Evolutionary conservation across 2,797 vertebrate species (phyloP), one percentile per base, ranked within the genome.

Genomic region (Otolemur crassicaudatus): DNA sequence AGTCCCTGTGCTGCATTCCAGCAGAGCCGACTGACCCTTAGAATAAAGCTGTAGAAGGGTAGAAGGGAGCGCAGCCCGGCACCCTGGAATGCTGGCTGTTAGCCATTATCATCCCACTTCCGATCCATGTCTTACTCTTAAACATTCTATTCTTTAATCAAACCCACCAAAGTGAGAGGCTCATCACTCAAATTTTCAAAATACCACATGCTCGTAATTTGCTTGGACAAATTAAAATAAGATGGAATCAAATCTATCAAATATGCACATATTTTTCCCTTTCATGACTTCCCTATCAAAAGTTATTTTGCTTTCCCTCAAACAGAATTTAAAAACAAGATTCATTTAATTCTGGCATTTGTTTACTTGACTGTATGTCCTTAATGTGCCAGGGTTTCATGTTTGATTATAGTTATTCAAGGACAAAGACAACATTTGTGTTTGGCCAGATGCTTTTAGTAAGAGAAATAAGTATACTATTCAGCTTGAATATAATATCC

Each of bases 371-470:
- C 63, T 53, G 5, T 4, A 90, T 63, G 73, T 75, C 46, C 53
- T 70, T 87, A 86, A 88, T 22, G 61, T 77, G 75, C 58, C 90
- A 91, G 43, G 49, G 46, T 60, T 84, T 87, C 86, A 17, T 0
- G 40, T 83, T 43, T 31, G 53, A 90, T 75, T 70, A 94, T 31
- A 82, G 81, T 40, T 89, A 87, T 75, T 94, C 56, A 90, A 56
- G 49, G 91, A 90, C 34, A 80, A 5, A 88, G 77, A 90, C 25
- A 84, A 81, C 86, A 67, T 34, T 23, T 90, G 77, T 70, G 11
- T 85, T 69, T 94, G 72, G 72, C 63, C 53, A 20, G 67, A 87
- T 79, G 96, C 75, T 96, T 86, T 97, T 19, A 60, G 25, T 63
- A 67, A 60, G 70, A 92, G 60, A 76, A 73, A 12, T 49, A 90